Evolutionary conservation across 92 coral and sea anemone genomes (phyloP), one percentile per base, ranked within the genome.

Genomic region (Epizoanthus scotinus): DNA sequence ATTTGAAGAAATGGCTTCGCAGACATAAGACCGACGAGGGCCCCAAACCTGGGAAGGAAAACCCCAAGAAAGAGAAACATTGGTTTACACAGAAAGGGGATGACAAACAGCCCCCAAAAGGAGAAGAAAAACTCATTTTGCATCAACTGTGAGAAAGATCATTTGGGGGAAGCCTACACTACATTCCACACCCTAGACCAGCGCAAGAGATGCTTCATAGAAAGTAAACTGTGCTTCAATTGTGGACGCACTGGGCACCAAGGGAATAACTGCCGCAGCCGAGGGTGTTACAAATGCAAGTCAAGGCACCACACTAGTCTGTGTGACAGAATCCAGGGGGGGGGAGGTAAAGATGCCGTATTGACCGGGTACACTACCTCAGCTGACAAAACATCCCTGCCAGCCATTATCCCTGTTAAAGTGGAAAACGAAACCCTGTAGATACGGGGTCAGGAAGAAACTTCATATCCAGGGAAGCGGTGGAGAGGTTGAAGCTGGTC

Each of bases 371-470:
- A 70, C 74, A 65, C 86, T 20, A 85, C 88, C 10, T n/a, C 24
- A 8, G 75, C 53, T 17, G 82, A 81, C 24, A 87, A 85, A 62
- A 69, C 54, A 61, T 42, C 84, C 19, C 40, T 90, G 12, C 90
- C 90, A 26, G 90, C 97, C n/a, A 87, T 90, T 42, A 82, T 92
- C 6, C 94, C 94, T 3, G 79, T 90, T 31, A 27, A 67, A 31
- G 69, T 90, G 1, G 10, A 79, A 22, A 80, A 74, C 5, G 36
- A 3, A 2, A 78, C 82, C 3, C 54, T 85, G 0, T 89, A 40
- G 93, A 87, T 83, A 82, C 97, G 0, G 85, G 94, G 3, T 84
- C 89, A 0, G 88, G 90, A 19, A 56, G 88, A 54, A 89, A 92
- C 50, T 84, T 89, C 49, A 69, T 86, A 53, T 84, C 91, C 40